Percentiles rank a stretch among this genome's conserved stretches.
phyloP scores from a whole-genome alignment of 2,888 invertebrate species.

The Nymphalis c-album region DNA sequence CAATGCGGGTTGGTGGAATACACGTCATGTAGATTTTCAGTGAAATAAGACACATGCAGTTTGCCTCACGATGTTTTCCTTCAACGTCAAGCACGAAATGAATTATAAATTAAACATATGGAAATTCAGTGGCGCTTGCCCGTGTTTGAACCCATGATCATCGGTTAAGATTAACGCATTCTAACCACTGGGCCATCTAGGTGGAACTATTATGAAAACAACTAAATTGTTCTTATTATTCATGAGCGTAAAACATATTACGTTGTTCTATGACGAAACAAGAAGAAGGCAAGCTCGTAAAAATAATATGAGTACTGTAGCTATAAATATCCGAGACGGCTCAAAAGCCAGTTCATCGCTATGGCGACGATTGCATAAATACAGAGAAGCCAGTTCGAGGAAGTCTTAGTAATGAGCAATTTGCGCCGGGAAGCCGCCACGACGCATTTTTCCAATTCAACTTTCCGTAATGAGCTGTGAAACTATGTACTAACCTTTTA shows the following conservation, averaged over 20 bases:
- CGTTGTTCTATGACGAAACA: slow-evolving; percentile 22
- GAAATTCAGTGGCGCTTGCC: too few relatives aligned
- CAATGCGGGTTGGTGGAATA: too few relatives aligned
- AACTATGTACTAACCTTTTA: slow-evolving; percentile 61
- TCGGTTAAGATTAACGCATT: too few relatives aligned
- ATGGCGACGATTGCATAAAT: slow-evolving; percentile 62
- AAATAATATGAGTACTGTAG: slow-evolving; percentile 28
- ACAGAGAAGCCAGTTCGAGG: slow-evolving; percentile 54
- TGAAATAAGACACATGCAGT: too few relatives aligned
- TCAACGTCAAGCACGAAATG: too few relatives aligned
- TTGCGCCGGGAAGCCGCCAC: slow-evolving; percentile 50
- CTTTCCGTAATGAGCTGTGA: slow-evolving; percentile 71
- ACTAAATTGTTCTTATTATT: not conserved
- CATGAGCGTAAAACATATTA: slow-evolving; percentile 2
- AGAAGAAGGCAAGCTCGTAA: slow-evolving; percentile 17
- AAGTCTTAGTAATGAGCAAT: slow-evolving; percentile 65
- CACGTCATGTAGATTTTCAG: too few relatives aligned
- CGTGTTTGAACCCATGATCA: too few relatives aligned
- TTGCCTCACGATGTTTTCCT: too few relatives aligned
- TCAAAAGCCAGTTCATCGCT: slow-evolving; percentile 47
- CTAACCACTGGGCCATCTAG: too few relatives aligned
- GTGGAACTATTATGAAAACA: too few relatives aligned
- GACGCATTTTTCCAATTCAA: slow-evolving; percentile 46
- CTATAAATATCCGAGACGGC: slow-evolving; percentile 38
- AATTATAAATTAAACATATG: too few relatives aligned